Evolutionary conservation across 2,113 vertebrate species (phyloP), one percentile per base, ranked within the genome.

Genomic region (Ondatra zibethicus): DNA sequence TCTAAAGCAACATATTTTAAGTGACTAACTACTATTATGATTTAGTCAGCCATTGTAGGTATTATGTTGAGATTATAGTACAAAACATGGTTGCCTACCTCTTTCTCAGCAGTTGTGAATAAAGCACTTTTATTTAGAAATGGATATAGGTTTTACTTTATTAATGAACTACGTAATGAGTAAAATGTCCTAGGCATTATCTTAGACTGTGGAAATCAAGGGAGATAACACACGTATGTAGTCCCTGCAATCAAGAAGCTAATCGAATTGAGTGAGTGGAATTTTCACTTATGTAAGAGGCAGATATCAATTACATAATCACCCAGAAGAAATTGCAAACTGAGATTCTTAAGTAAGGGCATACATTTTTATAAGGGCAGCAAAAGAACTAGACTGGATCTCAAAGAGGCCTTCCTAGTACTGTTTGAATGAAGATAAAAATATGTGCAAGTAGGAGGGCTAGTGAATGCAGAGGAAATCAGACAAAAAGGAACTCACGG

Each of bases 111-210:
- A 31, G 21, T 14, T 88, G 17, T 27, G 33, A 55, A 25, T 33
- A 92, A 92, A 68, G 25, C 27, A 70, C 23, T 81, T 95, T 89
- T 93, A 95, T 92, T 95, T 89, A 93, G 92, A 82, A 89, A 93
- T 14, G 50, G 36, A 63, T 73, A 1, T 82, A 68, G 11, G 5
- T 42, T 91, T 93, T 94, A 31, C 19, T 45, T 89, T 89, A 73
- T 91, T 92, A 16, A 88, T 10, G 9, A 87, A 89, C 88, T 50
- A 78, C 17, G 86, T 76, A 76, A 19, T 61, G 65, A 84, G 42
- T 91, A 45, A 55, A 65, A 25, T 89, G 55, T 89, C 27, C n/a
- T 21, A 81, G 23, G 8, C 3, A 55, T 19, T 39, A 27, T 58
- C 27, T 2, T 93, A 39, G 39, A 50, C 29, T 39, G 45, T 58